Conservation (phyloP, 2,797 vertebrate species). For the Apogon hyalosoma region DNA sequence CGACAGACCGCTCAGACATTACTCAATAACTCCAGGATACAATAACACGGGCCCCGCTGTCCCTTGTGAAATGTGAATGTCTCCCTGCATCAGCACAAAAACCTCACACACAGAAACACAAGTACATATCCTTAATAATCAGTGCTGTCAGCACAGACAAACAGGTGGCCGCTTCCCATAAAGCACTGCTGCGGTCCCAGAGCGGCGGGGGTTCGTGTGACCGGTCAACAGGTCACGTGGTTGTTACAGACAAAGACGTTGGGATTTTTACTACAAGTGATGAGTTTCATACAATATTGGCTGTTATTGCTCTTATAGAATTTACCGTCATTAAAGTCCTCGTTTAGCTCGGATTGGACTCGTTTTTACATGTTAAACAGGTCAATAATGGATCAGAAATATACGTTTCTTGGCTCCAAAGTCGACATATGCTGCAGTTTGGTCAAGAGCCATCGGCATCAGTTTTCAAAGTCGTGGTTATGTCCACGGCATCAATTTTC, state of each 20-base stretch:
- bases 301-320: too few relatives aligned
- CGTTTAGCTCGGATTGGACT: too few relatives aligned
- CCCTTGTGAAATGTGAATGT: constrained; percentile 53
- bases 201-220: background rate
- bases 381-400: too few relatives aligned
- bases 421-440: too few relatives aligned
- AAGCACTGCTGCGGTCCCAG: background rate
- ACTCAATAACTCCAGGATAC: constrained; percentile 50
- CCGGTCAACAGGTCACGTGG: background rate
- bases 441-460: too few relatives aligned
- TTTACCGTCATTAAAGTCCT: too few relatives aligned
- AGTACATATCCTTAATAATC: constrained; percentile 1
- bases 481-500: too few relatives aligned
- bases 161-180: background rate
- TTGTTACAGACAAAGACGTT: background rate
- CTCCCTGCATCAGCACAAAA: constrained; percentile 59
- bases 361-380: too few relatives aligned
- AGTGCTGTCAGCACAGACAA: background rate
- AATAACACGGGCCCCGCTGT: constrained; percentile 54
- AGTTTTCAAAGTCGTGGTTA: too few relatives aligned
- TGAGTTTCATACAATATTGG: too few relatives aligned
- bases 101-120: constrained; percentile 7
- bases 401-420: too few relatives aligned
- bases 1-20: constrained; percentile 59
- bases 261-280: too few relatives aligned